Evolutionary conservation across 2,113 vertebrate species (phyloP), one percentile per base, ranked within the genome.

Genomic region (Bungarus multicinctus): DNA sequence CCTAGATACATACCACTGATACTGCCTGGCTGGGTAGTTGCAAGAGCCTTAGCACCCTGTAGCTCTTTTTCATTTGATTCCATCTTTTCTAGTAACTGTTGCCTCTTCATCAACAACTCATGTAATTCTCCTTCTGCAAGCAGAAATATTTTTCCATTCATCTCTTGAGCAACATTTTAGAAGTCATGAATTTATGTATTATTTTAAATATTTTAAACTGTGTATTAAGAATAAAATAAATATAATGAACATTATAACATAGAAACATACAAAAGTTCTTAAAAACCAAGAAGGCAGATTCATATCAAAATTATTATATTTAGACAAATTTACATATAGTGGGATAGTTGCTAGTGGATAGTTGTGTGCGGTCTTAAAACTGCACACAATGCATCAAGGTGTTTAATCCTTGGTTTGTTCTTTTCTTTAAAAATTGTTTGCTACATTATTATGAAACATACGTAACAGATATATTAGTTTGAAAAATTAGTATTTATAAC

Each of bases 61-160:
- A 91, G 50, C 5, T 74, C 92, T 93, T 87, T 90, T 58, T 86
- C 23, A n/a, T 85, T 87, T 39, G n/a, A 64, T 90, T 93, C 85
- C 25, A 90, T 0, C n/a, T 64, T 90, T 69, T 47, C 8, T 25
- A 23, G 23, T 22, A 86, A 43, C 25, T 89, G 2, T 4, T 89
- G 2, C 47, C 60, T 52, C 34, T 89, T 90, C 25, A 52, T 55
- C 25, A 45, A 27, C 12, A 90, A 34, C 25, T 90, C 54, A 27
- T 85, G 43, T 86, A 60, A 58, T 86, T 90, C 30, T 22, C 9
- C 30, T 58, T 93, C 92, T 93, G 53, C n/a, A 90, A n/a, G 85
- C 25, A 74, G 58, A 88, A 91, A 69, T 55, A 3, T 91, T 88
- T 87, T 54, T 39, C n/a, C 2, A 54, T 9, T 87, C 11, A 52